Evolutionary conservation across 2,888 invertebrate genomes (phyloP).

Genomic region (Pterostichus madidus): DNA sequence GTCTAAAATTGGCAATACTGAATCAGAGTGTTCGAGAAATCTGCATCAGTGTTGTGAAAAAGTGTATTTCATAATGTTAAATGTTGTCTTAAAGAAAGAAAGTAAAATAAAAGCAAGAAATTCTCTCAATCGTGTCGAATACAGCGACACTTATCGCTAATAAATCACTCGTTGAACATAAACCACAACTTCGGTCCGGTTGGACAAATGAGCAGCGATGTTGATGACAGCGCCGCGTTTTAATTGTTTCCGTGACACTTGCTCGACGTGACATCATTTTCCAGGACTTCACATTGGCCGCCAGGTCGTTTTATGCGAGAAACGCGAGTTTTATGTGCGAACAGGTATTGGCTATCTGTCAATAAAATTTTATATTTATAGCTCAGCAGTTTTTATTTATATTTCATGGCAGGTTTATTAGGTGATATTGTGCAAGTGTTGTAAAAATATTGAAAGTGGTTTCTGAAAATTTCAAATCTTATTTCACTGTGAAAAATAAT

Average conservation of each 20-base stretch:
- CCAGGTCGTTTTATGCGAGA: slow-evolving; percentile 29
- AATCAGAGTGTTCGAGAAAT: no score
- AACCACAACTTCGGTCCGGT: slow-evolving; percentile 3
- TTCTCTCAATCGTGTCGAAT: no score
- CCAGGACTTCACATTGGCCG: slow-evolving; percentile 17
- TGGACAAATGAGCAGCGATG: slow-evolving; percentile 27
- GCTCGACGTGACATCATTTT: slow-evolving; percentile 38
- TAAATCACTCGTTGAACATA: slow-evolving; percentile 1
- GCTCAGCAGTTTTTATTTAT: slow-evolving; percentile 25
- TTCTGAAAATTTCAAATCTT: slow-evolving; percentile 11
- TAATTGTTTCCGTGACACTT: slow-evolving; percentile 49
- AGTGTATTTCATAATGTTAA: no score
- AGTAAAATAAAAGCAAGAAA: background rate
- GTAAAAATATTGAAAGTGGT: slow-evolving; percentile 13
- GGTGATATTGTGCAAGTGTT: slow-evolving; percentile 18
- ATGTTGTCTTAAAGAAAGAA: background rate
- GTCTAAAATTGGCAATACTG: background rate
- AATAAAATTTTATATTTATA: slow-evolving; percentile 42
- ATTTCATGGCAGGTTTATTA: slow-evolving; percentile 23
- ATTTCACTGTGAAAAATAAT: background rate
- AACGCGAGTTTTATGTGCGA: slow-evolving; percentile 33
- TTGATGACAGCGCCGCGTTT: slow-evolving; percentile 26
- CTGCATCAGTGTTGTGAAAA: no score
- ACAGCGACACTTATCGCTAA: background rate
- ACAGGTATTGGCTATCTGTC: slow-evolving; percentile 41